Evolutionary conservation across 2,113 vertebrate species (phyloP).

Genomic region (Hyperopisus bebe): DNA sequence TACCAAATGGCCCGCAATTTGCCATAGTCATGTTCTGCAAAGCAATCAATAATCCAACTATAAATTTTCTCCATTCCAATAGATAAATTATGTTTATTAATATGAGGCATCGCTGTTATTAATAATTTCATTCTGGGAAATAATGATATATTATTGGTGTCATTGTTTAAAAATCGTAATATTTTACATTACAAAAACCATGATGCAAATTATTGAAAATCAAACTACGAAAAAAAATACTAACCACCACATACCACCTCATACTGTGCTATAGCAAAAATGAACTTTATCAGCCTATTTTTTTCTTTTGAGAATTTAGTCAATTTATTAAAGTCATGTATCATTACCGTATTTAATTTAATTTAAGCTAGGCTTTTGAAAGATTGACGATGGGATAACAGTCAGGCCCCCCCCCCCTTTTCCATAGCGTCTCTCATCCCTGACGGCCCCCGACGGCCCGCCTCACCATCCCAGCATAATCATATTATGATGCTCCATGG

Average conservation of each 20-base stretch:
- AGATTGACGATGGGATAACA: neutral
- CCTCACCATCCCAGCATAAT: neutral
- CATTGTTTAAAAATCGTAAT: slow-evolving; percentile 20
- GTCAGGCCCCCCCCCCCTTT: neutral
- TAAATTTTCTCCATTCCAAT: slow-evolving; percentile 57
- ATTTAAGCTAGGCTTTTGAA: neutral
- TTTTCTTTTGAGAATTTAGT: neutral
- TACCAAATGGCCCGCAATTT: slow-evolving; percentile 68
- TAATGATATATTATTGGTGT: slow-evolving; percentile 36
- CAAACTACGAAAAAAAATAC: neutral
- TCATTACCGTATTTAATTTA: neutral
- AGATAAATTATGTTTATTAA: slow-evolving; percentile 46
- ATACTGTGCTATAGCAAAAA: neutral
- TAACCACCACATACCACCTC: neutral
- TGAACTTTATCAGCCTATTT: neutral
- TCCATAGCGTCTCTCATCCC: neutral
- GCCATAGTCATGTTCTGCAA: slow-evolving; percentile 58
- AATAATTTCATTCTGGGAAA: slow-evolving; percentile 23
- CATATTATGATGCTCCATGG: neutral
- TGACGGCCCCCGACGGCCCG: neutral
- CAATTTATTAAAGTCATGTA: neutral
- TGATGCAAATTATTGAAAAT: neutral
- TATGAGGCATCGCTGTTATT: slow-evolving; percentile 44
- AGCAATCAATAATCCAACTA: slow-evolving; percentile 64
- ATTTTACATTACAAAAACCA: neutral